phyloP scores from a whole-genome alignment of 2,797 vertebrate species.

The Esox lucius region DNA sequence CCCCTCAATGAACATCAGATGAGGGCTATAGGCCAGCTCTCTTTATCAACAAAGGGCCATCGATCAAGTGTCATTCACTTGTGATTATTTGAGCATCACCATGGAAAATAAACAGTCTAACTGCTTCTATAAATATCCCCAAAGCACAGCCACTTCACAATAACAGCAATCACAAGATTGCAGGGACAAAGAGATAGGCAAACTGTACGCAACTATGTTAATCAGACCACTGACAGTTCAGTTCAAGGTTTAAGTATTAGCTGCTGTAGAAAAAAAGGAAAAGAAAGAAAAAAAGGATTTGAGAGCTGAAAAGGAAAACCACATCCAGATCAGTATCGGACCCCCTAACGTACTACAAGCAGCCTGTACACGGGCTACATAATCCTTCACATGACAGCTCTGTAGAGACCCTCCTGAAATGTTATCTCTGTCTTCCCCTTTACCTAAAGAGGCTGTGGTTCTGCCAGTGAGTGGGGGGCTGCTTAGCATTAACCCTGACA shows the following conservation, averaged over 20 bases:
- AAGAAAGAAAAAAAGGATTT: constrained; percentile 29
- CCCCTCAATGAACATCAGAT: constrained; percentile 20
- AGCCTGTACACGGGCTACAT: constrained; percentile 66
- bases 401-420: constrained; percentile 77
- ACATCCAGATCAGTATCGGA: constrained; percentile 76
- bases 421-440: constrained; percentile 76
- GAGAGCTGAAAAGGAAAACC: constrained; percentile 56
- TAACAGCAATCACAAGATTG: constrained; percentile 51
- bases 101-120: constrained; percentile 46
- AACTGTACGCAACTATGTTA: constrained; percentile 64
- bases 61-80: constrained; percentile 37
- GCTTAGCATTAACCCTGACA: constrained; percentile 78
- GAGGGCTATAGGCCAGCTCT: constrained; percentile 1
- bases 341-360: constrained; percentile 73
- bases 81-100: constrained; percentile 44
- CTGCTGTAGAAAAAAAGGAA: constrained; percentile 37
- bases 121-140: constrained; percentile 66
- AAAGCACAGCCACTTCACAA: constrained; percentile 61
- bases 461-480: constrained; percentile 67
- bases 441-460: constrained; percentile 73
- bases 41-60: constrained; percentile 13
- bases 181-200: constrained; percentile 58
- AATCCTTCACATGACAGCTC: constrained; percentile 79
- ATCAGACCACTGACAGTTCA: constrained; percentile 63
- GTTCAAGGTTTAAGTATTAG: constrained; percentile 46